Evolutionary conservation across 2,797 vertebrate species (phyloP), one percentile per base, ranked within the genome.

Genomic region (Chrysocyon brachyurus): DNA sequence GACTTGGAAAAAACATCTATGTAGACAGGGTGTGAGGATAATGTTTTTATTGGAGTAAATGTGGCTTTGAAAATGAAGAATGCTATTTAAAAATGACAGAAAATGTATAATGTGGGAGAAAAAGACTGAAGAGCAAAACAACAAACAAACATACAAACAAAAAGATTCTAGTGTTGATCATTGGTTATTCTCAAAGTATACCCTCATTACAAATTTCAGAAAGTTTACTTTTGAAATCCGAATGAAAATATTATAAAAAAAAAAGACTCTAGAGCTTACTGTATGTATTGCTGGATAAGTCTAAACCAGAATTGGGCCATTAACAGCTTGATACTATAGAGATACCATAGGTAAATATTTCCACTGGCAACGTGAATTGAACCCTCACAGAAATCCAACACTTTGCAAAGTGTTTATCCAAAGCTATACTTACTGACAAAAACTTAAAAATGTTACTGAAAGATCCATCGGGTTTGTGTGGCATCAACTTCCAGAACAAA

Each of bases 291-390:
- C 26, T 5, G 19, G 19, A 19, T 40, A 82, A 59, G 56, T 87
- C n/a, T 22, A 33, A 93, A 40, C 21, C 77, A 26, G n/a, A 66
- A 85, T 14, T 70, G 36, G 21, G 19, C 64, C 12, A 36, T 59
- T 86, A 61, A 36, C 2, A 79, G 49, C 11, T 2, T 19, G 19
- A 78, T 17, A 85, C 59, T 78, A 46, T 61, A 64, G 73, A 93
- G 88, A 66, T n/a, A 5, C 73, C 57, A 73, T 2, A 15, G 19
- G 7, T 28, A 87, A 92, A 81, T 75, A 72, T 83, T 83, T 93
- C 49, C 36, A 78, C 12, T 90, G 79, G 83, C 75, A 96, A 22
- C 56, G 78, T 90, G 84, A 86, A 93, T 83, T 91, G 68, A 90
- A 52, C 28, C 14, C 21, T 92, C n/a, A 78, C 7, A 46, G 61